These are phyloP conservation scores for Spizaetus ornatus DNA, from an alignment of 2,113 vertebrate genomes.

Conservation along the genomic window DNA sequence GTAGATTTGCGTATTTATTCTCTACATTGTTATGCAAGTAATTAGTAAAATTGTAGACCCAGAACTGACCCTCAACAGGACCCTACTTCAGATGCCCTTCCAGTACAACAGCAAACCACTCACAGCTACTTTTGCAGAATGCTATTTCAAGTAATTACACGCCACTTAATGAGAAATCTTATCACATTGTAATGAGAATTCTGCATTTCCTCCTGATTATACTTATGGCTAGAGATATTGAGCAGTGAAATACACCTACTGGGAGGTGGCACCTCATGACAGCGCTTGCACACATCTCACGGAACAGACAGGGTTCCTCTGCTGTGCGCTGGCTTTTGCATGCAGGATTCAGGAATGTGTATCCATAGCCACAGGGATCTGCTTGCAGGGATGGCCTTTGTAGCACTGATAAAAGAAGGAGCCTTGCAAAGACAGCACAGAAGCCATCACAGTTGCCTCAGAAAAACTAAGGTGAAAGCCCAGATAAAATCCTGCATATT, in stretches of 20 bases:
- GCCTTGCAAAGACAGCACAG: not conserved
- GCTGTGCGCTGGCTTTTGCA: not conserved
- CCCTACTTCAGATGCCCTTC: not conserved
- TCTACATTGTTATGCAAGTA: not conserved
- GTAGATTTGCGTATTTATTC: not conserved
- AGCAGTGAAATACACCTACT: not conserved
- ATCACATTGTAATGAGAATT: not conserved
- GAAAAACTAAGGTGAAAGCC: not conserved
- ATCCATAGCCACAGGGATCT: not conserved
- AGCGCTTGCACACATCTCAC: rapidly evolving
- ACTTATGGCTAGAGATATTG: rapidly evolving
- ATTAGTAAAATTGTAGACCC: not conserved
- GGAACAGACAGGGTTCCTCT: not conserved
- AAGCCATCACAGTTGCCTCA: not conserved
- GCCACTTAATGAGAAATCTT: not conserved
- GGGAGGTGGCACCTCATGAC: not conserved
- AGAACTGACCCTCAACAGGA: not conserved
- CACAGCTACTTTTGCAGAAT: not conserved
- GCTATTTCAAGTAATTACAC: not conserved
- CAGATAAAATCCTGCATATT: not conserved
- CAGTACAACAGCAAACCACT: not conserved
- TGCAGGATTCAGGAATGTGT: not conserved
- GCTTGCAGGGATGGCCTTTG: not conserved
- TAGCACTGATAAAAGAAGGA: not conserved
- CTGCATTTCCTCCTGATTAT: not conserved